phyloP scores from a whole-genome alignment of 2,797 vertebrate genomes.

The Notoglanidium macrostoma region DNA sequence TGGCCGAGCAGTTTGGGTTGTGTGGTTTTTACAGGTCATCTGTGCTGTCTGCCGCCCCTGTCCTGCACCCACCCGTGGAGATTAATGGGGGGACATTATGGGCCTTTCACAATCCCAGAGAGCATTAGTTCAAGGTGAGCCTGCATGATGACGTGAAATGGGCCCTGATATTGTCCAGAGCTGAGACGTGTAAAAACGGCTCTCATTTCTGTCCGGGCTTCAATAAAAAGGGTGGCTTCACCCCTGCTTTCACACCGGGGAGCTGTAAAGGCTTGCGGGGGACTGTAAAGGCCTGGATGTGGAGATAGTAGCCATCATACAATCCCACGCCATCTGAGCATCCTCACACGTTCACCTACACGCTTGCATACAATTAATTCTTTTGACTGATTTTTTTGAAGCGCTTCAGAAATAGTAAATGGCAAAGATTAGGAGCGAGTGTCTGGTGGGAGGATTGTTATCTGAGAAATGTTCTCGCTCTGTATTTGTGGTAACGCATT shows the following conservation, averaged over 20 bases:
- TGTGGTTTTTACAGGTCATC: slow-evolving; percentile 58
- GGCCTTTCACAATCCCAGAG: slow-evolving; percentile 54
- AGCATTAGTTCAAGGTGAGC: slow-evolving; percentile 61
- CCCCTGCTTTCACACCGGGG: slow-evolving; percentile 41
- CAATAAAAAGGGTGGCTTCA: slow-evolving; percentile 52
- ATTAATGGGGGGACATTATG: slow-evolving; percentile 60
- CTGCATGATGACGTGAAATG: slow-evolving; percentile 58
- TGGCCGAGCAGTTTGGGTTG: slow-evolving; percentile 46
- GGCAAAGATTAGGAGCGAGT: slow-evolving; percentile 2
- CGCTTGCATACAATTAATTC: slow-evolving; percentile 6
- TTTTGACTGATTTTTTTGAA: slow-evolving; percentile 16
- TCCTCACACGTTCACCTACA: slow-evolving; percentile 25
- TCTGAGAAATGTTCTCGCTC: slow-evolving; percentile 26
- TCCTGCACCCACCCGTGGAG: slow-evolving; percentile 49
- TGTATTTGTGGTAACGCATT: slow-evolving; percentile 31
- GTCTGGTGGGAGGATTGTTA: slow-evolving; percentile 32
- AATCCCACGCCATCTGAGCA: slow-evolving; percentile 44
- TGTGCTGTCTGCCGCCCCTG: slow-evolving; percentile 43
- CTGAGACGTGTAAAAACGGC: slow-evolving; percentile 52
- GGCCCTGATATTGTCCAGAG: slow-evolving; percentile 55
- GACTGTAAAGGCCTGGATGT: slow-evolving; percentile 46
- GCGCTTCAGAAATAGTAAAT: slow-evolving; percentile 23
- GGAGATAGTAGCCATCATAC: slow-evolving; percentile 45
- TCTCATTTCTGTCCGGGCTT: slow-evolving; percentile 53
- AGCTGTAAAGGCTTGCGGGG: slow-evolving; percentile 46